These are phyloP conservation scores for Corynorhinus townsendii DNA, from an alignment of 2,113 vertebrate genomes.

Conservation along the genomic window DNA sequence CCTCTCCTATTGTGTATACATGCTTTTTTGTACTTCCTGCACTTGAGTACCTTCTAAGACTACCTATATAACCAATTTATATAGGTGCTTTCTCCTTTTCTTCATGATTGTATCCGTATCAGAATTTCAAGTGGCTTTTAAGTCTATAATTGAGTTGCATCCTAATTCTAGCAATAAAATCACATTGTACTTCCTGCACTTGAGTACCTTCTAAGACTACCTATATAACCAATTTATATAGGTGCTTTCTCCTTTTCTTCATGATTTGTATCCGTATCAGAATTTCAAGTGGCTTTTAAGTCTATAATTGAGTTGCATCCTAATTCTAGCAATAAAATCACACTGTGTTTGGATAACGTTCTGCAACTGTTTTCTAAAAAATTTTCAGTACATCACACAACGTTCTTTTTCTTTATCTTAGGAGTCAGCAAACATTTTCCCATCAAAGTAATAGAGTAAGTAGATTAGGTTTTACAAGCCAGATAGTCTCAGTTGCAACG, in stretches of 20 bases:
- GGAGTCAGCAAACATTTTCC: neutral
- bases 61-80: neutral
- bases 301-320: neutral
- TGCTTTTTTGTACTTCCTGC: neutral
- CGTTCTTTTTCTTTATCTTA: neutral
- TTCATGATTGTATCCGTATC: neutral
- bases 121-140: conserved; percentile 12
- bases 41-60: neutral
- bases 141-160: neutral
- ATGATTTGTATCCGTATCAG: neutral
- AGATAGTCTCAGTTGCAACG: neutral
- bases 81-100: neutral
- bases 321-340: conserved; percentile 13
- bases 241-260: neutral
- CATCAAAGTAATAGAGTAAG: neutral
- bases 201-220: neutral
- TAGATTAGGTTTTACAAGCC: neutral
- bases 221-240: neutral
- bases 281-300: conserved; percentile 13
- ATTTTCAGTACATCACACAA: neutral
- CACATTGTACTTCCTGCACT: neutral
- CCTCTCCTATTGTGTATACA: neutral
- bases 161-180: conserved; percentile 1
- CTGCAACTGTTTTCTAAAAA: conserved; percentile 11
- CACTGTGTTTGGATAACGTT: neutral